phyloP scores from a whole-genome alignment of 2,797 vertebrate genomes.

The Gambelia wislizenii region DNA sequence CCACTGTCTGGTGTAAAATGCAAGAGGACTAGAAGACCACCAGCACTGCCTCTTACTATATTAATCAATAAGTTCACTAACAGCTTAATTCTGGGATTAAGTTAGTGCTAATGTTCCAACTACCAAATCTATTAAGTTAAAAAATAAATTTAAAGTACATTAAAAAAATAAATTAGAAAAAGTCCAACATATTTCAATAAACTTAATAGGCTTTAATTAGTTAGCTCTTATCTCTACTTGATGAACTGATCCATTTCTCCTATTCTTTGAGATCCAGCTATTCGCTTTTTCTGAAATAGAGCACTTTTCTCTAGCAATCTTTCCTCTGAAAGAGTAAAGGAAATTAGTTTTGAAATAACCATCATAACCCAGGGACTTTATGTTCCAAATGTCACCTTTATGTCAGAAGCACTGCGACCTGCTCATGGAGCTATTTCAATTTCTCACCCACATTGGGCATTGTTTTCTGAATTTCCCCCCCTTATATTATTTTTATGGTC shows the following conservation, averaged over 20 bases:
- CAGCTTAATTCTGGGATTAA: too few relatives aligned
- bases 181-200: too few relatives aligned
- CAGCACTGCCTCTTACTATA: too few relatives aligned
- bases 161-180: too few relatives aligned
- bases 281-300: conserved; percentile 7
- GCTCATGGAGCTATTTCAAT: conserved; percentile 18
- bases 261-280: not conserved
- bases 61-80: too few relatives aligned
- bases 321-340: conserved; percentile 15
- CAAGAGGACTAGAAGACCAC: too few relatives aligned
- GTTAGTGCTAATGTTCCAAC: too few relatives aligned
- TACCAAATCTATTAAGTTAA: too few relatives aligned
- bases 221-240: too few relatives aligned
- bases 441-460: conserved; percentile 7
- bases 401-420: conserved; percentile 40
- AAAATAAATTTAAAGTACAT: too few relatives aligned
- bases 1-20: too few relatives aligned
- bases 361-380: conserved; percentile 23
- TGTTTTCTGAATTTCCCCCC: conserved; percentile 27
- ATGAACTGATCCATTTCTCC: not conserved
- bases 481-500: conserved; percentile 37
- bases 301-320: not conserved
- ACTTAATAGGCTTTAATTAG: too few relatives aligned
- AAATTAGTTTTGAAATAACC: conserved; percentile 47
- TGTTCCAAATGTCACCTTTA: conserved; percentile 65